Evolutionary conservation across 2,888 invertebrate species (phyloP), one percentile per base, ranked within the genome.

Genomic region (Metalampra italica): DNA sequence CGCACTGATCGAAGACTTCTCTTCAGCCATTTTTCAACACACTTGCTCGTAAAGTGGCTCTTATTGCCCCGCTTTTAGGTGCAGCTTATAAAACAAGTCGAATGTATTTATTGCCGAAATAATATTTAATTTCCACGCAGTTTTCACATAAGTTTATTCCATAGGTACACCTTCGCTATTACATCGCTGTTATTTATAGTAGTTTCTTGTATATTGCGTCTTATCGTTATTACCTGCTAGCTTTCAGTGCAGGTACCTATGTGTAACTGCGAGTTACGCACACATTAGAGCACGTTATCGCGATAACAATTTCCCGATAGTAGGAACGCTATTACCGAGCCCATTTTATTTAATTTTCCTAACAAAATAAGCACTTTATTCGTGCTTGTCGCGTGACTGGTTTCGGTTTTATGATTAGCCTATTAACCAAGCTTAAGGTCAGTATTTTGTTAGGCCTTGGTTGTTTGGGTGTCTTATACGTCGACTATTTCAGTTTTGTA

Each of bases 321-420:
- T 22, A 15, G 22, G 29, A 5, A 29, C 7, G 42, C 22, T 42
- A 42, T 42, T 42, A 29, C 7, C n/a, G 3, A 32, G 13, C 34
- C 36, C 15, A 34, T 57, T 60, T 59, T 55, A 62, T 56, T 57
- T 55, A 50, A 57, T 60, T 64, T 64, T 55, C 46, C 47, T 57
- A 55, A 55, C 60, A 57, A 59, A 57, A 57, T 60, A 53, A 58
- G 48, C 52, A 22, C 22, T 22, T 22, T 22, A 22, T 36, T 7
- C 43, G 53, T 53, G 57, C 61, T 55, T 41, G 59, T 72, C 60
- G 73, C 74, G 73, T 74, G 74, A 64, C 55, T 67, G 69, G 64
- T 70, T 68, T 65, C 64, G 57, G 59, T 56, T 68, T 71, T 65
- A 56, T 64, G 62, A 69, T 69, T 66, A 62, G 58, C 3, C 5